Conservation (phyloP, 2,797 vertebrate species). For the Acanthurus lineatus region DNA sequence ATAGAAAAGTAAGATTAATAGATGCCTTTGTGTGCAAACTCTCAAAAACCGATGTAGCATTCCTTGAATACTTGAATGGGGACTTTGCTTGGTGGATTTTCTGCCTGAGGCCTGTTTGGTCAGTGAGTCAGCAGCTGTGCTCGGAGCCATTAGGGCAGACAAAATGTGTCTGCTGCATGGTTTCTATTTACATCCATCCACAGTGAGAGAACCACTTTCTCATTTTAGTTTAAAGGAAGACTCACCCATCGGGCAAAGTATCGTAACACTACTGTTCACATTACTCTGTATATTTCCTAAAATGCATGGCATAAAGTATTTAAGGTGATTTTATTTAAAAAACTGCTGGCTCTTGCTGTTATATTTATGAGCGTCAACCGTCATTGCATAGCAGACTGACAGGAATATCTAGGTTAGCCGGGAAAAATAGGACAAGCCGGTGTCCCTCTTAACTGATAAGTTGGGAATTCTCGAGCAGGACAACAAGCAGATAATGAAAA, state of each 20-base stretch:
- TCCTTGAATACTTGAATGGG: slow-evolving; percentile 17
- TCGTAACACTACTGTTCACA: neutral
- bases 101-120: slow-evolving; percentile 41
- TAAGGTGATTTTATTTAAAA: neutral
- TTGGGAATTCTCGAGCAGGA: slow-evolving; percentile 36
- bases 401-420: slow-evolving; percentile 44
- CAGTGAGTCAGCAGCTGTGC: slow-evolving; percentile 74
- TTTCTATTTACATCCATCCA: slow-evolving; percentile 69
- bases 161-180: slow-evolving; percentile 54
- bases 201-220: slow-evolving; percentile 31
- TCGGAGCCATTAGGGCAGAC: slow-evolving; percentile 51
- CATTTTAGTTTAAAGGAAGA: slow-evolving; percentile 25
- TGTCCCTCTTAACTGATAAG: slow-evolving; percentile 65
- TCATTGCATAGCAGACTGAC: slow-evolving; percentile 40
- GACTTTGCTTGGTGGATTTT: slow-evolving; percentile 42
- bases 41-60: slow-evolving; percentile 14
- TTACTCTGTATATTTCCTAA: neutral
- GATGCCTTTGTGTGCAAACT: neutral
- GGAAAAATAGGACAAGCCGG: slow-evolving; percentile 29
- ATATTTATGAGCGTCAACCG: slow-evolving; percentile 25
- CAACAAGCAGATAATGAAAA: slow-evolving; percentile 55
- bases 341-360: neutral
- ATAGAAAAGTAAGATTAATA: slow-evolving; percentile 1
- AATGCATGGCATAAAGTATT: neutral
- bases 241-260: neutral